Percentiles rank a stretch among this genome's conserved stretches.
Evolutionary conservation across 2,888 invertebrate species (phyloP).

Genomic region (Eulithis testata): DNA sequence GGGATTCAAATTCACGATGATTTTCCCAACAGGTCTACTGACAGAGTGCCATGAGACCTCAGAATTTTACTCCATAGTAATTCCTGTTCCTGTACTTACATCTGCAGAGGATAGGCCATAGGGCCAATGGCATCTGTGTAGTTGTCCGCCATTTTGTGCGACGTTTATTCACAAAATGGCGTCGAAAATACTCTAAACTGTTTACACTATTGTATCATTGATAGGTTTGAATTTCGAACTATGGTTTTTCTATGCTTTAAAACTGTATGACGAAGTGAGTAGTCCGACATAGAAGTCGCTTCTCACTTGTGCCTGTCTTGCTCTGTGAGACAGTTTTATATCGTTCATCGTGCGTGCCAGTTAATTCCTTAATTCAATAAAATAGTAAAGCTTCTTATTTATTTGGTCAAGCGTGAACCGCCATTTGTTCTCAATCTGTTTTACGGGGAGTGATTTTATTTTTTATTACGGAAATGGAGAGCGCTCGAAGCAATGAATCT

Average conservation of each 20-base stretch:
- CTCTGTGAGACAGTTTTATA: conserved; percentile 66
- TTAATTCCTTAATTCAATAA: conserved; percentile 85
- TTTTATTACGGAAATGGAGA: conserved; percentile 34
- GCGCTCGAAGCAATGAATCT: conserved; percentile 22
- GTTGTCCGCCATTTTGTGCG: conserved; percentile 75
- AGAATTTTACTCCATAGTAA: too few relatives aligned
- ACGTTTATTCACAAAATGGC: conserved; percentile 61
- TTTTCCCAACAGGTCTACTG: background rate
- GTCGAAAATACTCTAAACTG: conserved; percentile 39
- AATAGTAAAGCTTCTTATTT: conserved; percentile 78
- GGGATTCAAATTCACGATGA: background rate
- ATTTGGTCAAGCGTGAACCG: conserved; percentile 76
- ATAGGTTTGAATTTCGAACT: conserved; percentile 31
- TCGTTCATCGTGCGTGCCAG: conserved; percentile 74
- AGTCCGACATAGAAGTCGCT: conserved; percentile 82
- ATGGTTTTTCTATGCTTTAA: conserved; percentile 4
- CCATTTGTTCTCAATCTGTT: conserved; percentile 73
- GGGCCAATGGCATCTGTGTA: conserved; percentile 71
- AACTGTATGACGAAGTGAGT: conserved; percentile 79
- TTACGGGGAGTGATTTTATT: conserved; percentile 45
- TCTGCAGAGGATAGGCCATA: conserved; percentile 74
- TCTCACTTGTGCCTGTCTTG: conserved; percentile 74
- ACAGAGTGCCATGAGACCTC: background rate
- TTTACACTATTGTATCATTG: conserved; percentile 55
- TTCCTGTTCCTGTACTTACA: conserved; percentile 59